A percentile compares a stretch with the other conserved stretches of the same genome.
phyloP scores from a whole-genome alignment of 2,113 vertebrate genomes.

The Cardinalis cardinalis region DNA sequence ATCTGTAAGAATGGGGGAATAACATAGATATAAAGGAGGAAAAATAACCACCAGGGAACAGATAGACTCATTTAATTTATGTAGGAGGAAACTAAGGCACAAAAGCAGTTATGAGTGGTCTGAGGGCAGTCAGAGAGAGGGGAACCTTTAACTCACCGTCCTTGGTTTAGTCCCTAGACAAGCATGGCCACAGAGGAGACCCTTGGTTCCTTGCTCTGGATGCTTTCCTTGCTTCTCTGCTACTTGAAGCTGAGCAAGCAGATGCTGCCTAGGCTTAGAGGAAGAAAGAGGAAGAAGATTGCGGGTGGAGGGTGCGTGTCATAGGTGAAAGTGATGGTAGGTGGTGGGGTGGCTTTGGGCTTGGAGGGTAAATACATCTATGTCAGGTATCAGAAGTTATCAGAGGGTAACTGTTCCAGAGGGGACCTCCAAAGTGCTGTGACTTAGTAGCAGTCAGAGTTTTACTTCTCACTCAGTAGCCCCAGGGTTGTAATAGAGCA shows the following conservation, averaged over 20 bases:
- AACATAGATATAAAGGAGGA: neutral
- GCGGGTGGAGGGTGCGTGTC: rapidly evolving
- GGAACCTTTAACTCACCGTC: neutral
- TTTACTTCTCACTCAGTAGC: neutral
- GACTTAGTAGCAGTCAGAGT: neutral
- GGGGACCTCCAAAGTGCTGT: neutral
- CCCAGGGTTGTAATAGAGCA: neutral
- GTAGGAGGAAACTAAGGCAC: neutral
- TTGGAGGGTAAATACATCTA: neutral
- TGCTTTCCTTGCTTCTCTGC: neutral
- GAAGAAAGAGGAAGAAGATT: neutral
- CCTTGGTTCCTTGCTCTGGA: rapidly evolving
- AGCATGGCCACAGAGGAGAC: neutral
- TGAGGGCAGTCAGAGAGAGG: neutral
- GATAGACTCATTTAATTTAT: neutral
- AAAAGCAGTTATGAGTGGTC: neutral
- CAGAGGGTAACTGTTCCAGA: neutral
- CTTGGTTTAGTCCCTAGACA: neutral
- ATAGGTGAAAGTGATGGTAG: neutral
- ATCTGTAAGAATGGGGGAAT: neutral
- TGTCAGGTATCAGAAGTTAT: neutral
- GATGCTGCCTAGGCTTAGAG: neutral
- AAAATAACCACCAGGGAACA: neutral
- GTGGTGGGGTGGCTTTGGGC: neutral
- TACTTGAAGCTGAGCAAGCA: rapidly evolving